Percentiles rank a stretch among this genome's conserved stretches.
Conservation (phyloP, 2,888 invertebrate genomes). For the Noctua comes region DNA sequence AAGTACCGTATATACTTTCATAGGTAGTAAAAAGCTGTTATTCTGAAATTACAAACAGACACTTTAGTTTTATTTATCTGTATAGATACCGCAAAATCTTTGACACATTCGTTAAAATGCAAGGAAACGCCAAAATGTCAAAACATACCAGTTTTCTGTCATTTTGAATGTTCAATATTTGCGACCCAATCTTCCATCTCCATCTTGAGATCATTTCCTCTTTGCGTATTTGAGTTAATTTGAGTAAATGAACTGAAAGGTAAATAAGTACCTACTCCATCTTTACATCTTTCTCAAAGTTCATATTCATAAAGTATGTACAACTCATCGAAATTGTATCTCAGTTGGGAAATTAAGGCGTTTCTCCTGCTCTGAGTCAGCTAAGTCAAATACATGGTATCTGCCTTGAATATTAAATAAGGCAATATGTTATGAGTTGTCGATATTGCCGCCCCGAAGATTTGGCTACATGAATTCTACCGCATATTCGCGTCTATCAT, state of each 20-base stretch:
- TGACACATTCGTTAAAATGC: neutral
- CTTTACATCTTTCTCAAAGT: constrained; percentile 19
- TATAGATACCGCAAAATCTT: neutral
- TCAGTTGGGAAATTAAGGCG: constrained; percentile 36
- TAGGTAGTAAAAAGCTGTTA: too few relatives aligned
- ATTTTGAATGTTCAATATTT: neutral
- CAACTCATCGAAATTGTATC: constrained; percentile 36
- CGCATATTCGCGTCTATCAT: neutral
- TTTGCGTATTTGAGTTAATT: neutral
- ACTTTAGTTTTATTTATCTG: too few relatives aligned
- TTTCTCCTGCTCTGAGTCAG: constrained; percentile 17
- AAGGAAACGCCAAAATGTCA: neutral
- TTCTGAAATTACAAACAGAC: too few relatives aligned
- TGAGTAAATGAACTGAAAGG: constrained; percentile 17
- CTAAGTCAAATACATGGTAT: constrained; percentile 41
- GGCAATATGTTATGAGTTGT: constrained; percentile 27
- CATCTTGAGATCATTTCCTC: neutral
- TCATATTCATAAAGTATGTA: constrained; percentile 3
- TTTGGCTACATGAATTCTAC: constrained; percentile 22
- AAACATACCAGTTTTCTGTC: neutral
- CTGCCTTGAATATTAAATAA: constrained; percentile 45
- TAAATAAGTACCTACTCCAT: constrained; percentile 22
- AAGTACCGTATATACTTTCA: too few relatives aligned
- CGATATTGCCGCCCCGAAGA: constrained; percentile 23
- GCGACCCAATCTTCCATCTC: neutral